Evolutionary conservation across 2,797 vertebrate species (phyloP).

Genomic region (Macrochelys suwanniensis): DNA sequence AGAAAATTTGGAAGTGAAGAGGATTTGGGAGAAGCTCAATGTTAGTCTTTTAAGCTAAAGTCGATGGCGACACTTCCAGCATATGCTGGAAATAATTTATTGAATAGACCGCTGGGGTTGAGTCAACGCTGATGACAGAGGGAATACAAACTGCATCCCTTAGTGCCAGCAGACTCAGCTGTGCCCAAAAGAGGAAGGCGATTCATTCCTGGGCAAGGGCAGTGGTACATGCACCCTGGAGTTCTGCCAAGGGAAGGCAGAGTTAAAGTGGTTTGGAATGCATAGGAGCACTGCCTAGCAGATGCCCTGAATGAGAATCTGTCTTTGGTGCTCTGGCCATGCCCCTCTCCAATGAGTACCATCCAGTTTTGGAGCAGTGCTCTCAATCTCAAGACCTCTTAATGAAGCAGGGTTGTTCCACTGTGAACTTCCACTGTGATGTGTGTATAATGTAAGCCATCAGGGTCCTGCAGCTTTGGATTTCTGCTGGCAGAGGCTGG

Average conservation of each 20-base stretch:
- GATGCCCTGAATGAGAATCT: neutral
- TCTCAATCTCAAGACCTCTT: neutral
- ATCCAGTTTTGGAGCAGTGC: neutral
- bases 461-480: neutral
- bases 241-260: neutral
- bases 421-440: neutral
- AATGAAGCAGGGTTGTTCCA: neutral
- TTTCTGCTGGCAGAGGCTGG: neutral
- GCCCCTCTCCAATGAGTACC: neutral
- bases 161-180: neutral
- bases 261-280: neutral
- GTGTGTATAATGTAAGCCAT: neutral
- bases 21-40: neutral
- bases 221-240: neutral
- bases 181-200: neutral
- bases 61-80: neutral
- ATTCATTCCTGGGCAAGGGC: neutral
- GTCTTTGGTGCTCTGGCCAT: neutral
- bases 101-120: neutral
- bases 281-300: fast-evolving
- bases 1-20: neutral
- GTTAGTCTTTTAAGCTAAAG: neutral
- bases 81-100: neutral
- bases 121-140: neutral
- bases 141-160: neutral